phyloP scores from a whole-genome alignment of 2,888 invertebrate species.

The Drosophila atroscutellata region DNA sequence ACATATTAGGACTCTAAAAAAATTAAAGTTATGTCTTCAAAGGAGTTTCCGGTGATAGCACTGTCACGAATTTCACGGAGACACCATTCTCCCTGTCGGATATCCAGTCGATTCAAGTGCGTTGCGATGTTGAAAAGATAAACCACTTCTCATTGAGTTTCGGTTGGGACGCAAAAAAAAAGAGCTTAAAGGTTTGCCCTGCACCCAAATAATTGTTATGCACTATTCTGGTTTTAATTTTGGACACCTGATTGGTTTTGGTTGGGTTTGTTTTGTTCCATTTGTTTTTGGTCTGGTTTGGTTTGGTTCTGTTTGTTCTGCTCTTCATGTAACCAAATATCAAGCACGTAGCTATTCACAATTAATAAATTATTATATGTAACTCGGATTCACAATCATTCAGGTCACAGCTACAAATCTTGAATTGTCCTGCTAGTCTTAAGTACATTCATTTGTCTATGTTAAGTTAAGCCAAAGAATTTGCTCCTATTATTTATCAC shows the following conservation, averaged over 20 bases:
- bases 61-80: slow-evolving; percentile 72
- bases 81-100: slow-evolving; percentile 74
- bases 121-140: slow-evolving; percentile 84
- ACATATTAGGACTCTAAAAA: too few relatives aligned
- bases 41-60: slow-evolving; percentile 48
- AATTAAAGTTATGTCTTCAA: too few relatives aligned
- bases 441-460: slow-evolving; percentile 24
- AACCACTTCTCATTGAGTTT: slow-evolving; percentile 79
- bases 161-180: slow-evolving; percentile 46
- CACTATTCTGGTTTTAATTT: slow-evolving; percentile 5
- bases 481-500: slow-evolving; percentile 19
- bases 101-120: slow-evolving; percentile 83
- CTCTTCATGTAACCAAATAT: slow-evolving; percentile 33
- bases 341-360: slow-evolving; percentile 37
- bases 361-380: slow-evolving; percentile 6
- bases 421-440: slow-evolving; percentile 4
- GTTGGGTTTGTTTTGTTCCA: slow-evolving; percentile 20
- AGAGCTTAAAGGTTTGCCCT: slow-evolving; percentile 53
- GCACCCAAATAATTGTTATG: slow-evolving; percentile 8
- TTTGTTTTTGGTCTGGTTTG: slow-evolving; percentile 20
- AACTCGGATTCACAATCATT: slow-evolving; percentile 22
- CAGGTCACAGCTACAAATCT: slow-evolving; percentile 19
- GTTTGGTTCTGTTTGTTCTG: slow-evolving; percentile 23
- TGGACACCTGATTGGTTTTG: slow-evolving; percentile 23
- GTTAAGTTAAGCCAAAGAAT: slow-evolving; percentile 58